These are phyloP conservation scores for Sphaerodactylus townsendi DNA, from an alignment of 2,113 vertebrate species.

Conservation along the genomic window DNA sequence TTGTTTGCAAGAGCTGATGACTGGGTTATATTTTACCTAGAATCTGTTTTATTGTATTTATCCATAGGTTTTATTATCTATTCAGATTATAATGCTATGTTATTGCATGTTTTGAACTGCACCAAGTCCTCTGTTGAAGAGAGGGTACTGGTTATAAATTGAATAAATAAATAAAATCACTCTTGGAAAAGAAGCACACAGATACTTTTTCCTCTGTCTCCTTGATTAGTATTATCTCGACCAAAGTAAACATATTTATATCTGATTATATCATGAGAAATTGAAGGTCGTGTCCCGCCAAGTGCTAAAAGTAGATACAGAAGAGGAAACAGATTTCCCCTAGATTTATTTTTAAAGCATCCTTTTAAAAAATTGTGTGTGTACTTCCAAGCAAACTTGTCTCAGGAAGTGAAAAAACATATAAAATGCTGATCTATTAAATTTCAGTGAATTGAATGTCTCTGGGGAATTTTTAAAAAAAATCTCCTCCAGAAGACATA, in stretches of 20 bases:
- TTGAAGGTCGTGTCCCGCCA: conserved; percentile 41
- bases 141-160: too few species aligned
- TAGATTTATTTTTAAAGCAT: background rate
- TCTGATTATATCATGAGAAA: conserved; percentile 52
- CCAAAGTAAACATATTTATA: conserved; percentile 20
- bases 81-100: too few species aligned
- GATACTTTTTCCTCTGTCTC: background rate
- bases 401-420: background rate
- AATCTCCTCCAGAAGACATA: background rate
- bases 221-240: conserved; percentile 16
- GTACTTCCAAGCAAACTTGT: conserved; percentile 11
- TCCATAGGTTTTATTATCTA: too few species aligned
- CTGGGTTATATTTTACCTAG: too few species aligned
- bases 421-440: background rate
- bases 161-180: too few species aligned
- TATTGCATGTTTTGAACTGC: too few species aligned
- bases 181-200: background rate
- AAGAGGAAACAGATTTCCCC: conserved; percentile 41
- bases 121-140: too few species aligned
- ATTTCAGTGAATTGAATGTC: background rate
- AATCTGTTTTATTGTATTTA: too few species aligned
- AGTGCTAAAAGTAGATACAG: conserved; percentile 41
- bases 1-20: too few species aligned
- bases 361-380: background rate
- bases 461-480: background rate